Evolutionary conservation across 2,888 invertebrate species (phyloP).

Genomic region (Tanytarsus gracilentus): DNA sequence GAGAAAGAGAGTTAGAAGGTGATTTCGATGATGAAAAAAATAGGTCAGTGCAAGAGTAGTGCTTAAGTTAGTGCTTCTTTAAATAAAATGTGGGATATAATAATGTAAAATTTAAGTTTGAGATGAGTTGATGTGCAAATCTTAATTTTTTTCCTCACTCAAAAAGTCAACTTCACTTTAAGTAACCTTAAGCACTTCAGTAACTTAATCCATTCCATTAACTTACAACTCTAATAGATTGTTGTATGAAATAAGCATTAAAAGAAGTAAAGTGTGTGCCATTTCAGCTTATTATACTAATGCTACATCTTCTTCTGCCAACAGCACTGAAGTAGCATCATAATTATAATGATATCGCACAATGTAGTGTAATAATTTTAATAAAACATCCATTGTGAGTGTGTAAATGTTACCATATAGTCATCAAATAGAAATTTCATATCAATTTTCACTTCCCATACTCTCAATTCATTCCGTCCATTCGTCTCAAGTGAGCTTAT

Average conservation of each 20-base stretch:
- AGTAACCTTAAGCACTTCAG: no score
- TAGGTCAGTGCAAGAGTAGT: conserved; percentile 18
- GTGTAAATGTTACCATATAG: conserved; percentile 23
- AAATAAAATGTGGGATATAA: no score
- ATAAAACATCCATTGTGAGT: conserved; percentile 3
- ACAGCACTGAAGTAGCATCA: neutral
- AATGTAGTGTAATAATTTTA: no score
- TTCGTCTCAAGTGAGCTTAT: no score
- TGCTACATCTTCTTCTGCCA: neutral
- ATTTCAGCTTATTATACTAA: conserved; percentile 14
- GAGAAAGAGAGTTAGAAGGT: neutral
- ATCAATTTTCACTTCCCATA: conserved; percentile 18
- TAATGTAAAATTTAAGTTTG: no score
- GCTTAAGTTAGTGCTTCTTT: no score
- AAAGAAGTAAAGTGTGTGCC: conserved; percentile 24
- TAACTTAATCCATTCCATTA: neutral
- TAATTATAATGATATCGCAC: no score
- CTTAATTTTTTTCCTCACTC: no score
- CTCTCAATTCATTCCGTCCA: neutral
- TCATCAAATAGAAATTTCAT: conserved; percentile 25
- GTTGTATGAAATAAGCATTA: conserved; percentile 15
- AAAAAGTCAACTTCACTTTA: no score
- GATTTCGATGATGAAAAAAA: neutral
- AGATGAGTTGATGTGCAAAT: no score
- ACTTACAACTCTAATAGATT: conserved; percentile 8